Evolutionary conservation across 2,888 invertebrate species (phyloP), one percentile per base, ranked within the genome.

Genomic region (Dromius quadrimaculatus): DNA sequence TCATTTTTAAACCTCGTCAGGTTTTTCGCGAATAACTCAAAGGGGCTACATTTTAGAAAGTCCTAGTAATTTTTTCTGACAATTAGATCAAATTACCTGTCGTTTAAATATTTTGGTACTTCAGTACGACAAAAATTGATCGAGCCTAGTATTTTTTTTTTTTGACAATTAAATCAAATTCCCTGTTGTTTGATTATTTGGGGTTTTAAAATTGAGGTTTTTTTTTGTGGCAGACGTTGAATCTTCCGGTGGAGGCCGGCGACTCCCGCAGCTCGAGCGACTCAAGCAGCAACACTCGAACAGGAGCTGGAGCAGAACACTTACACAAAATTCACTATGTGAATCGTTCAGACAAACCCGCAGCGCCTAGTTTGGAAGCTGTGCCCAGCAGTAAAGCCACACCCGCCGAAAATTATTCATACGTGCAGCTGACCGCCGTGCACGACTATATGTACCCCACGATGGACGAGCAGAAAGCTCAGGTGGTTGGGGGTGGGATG

Each of bases 371-470:
- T 78, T 76, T 79, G 36, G 71, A 76, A 73, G 78, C 82, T 78
- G 76, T 36, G n/a, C 32, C 32, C 6, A 43, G 62, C 28, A 11
- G 36, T 11, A 43, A 43, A 19, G 43, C 43, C 9, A 11, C 43
- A 1, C 50, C 50, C 2, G 13, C 71, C 77, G 92, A 92, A 75
- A 88, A 89, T 75, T 93, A 92, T 82, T 91, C 93, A 22, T 94
- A 95, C 81, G 94, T 95, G 72, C 92, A 94, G 79, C 85, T 95
- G 75, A 90, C 91, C 47, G 88, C 92, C 73, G 89, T 88, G 17
- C 94, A 94, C 81, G 95, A 96, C 76, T 96, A 95, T 84, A 90
- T 92, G 76, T 95, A 96, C 83, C 94, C 95, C 0, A 86, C 88
- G 73, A 87, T 92, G 73, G 86, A 87, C 6, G 84, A 87, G 72